A percentile compares a stretch with the other conserved stretches of the same genome.
phyloP scores from a whole-genome alignment of 1,140 invertebrate genomes.

The Lasioglossum albipes region DNA sequence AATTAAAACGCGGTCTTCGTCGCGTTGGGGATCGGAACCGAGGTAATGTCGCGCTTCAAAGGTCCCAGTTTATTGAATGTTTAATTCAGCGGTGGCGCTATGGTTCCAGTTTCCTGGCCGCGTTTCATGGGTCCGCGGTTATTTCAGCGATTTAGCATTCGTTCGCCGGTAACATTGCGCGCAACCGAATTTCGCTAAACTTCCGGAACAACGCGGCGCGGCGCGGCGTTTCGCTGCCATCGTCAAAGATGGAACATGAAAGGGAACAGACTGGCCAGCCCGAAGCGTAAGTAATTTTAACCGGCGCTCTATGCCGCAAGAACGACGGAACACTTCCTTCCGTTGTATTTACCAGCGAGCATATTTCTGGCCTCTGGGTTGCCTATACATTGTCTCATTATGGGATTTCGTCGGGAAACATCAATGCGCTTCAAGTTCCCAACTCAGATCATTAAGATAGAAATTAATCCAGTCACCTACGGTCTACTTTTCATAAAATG shows the following conservation, averaged over 20 bases:
- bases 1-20: neutral
- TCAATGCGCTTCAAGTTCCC: too few relatives aligned
- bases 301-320: neutral
- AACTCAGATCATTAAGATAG: too few relatives aligned
- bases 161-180: neutral
- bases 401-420: too few relatives aligned
- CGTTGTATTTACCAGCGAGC: conserved; percentile 15
- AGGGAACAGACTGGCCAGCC: neutral
- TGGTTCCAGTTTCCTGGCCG: neutral
- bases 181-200: conserved; percentile 12
- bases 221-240: too few relatives aligned
- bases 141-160: conserved; percentile 10
- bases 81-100: neutral
- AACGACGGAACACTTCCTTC: conserved; percentile 14
- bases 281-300: conserved; percentile 25
- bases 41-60: neutral
- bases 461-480: too few relatives aligned
- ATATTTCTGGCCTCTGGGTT: neutral
- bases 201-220: neutral
- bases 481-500: too few relatives aligned
- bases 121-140: neutral
- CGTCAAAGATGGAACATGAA: conserved; percentile 5
- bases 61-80: neutral
- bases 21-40: neutral
- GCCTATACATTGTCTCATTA: too few relatives aligned